A percentile compares a stretch with the other conserved stretches of the same genome.
Evolutionary conservation across 2,888 invertebrate species (phyloP).

Genomic region (Protonemura montana): DNA sequence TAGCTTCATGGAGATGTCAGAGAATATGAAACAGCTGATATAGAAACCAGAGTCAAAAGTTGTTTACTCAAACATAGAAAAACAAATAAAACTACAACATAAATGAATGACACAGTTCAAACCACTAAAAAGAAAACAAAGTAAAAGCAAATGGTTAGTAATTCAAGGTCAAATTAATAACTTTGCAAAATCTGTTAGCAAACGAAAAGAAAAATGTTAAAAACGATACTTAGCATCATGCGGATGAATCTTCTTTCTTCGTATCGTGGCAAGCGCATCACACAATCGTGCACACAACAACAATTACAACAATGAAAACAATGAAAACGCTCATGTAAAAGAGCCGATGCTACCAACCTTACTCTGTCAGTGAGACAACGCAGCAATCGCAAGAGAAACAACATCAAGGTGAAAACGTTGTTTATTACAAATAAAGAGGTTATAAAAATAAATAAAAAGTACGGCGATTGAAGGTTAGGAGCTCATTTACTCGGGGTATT

Average conservation of each 20-base stretch:
- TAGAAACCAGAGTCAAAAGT: too few relatives aligned
- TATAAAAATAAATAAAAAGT: too few relatives aligned
- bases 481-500: too few relatives aligned
- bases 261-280: background rate
- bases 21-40: too few relatives aligned
- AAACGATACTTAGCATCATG: constrained; percentile 3
- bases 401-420: background rate
- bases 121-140: too few relatives aligned
- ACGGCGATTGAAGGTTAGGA: too few relatives aligned
- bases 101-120: too few relatives aligned
- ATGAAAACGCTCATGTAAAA: background rate
- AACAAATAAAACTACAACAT: too few relatives aligned
- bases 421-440: background rate
- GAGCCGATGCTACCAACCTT: background rate
- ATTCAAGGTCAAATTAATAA: too few relatives aligned
- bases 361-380: background rate
- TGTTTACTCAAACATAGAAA: too few relatives aligned
- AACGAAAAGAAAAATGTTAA: background rate
- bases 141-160: too few relatives aligned
- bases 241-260: background rate
- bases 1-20: too few relatives aligned
- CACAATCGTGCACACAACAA: background rate
- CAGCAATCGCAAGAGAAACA: background rate
- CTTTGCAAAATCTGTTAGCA: background rate
- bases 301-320: background rate